A percentile compares a stretch with the other conserved stretches of the same genome.
Evolutionary conservation across 2,113 vertebrate species (phyloP).

Genomic region (Cryptomyrus ogoouensis): DNA sequence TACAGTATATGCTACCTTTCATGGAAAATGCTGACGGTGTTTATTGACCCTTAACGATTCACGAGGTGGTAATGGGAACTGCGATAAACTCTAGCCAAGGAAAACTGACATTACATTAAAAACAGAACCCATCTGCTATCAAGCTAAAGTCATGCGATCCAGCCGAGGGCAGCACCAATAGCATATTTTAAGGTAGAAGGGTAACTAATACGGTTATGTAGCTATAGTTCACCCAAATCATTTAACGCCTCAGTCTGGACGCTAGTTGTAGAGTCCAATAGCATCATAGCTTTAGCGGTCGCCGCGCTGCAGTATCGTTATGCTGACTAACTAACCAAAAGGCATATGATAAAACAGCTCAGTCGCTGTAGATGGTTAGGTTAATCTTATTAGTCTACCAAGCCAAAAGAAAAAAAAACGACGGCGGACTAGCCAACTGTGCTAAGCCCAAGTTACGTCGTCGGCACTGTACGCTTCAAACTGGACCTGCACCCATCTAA

Average conservation of each 20-base stretch:
- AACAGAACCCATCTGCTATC: neutral
- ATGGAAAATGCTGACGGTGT: neutral
- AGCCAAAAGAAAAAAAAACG: neutral
- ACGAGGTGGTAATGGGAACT: neutral
- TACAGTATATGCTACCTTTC: neutral
- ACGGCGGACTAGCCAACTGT: neutral
- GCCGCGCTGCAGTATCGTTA: neutral
- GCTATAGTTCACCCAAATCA: neutral
- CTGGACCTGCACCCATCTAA: neutral
- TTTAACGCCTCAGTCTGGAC: neutral
- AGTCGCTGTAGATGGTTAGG: neutral
- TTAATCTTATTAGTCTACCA: neutral
- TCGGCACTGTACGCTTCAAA: neutral
- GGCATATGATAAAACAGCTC: neutral
- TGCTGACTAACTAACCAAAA: neutral
- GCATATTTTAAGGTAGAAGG: neutral
- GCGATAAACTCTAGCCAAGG: neutral
- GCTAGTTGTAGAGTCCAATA: neutral
- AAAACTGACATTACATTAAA: neutral
- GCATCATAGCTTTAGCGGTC: neutral
- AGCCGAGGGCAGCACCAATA: neutral
- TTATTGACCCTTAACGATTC: neutral
- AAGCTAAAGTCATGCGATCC: neutral
- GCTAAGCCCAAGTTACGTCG: neutral
- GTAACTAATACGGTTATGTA: neutral